Conservation (phyloP, 2,888 invertebrate species). For the Orchesellides sinensis region DNA sequence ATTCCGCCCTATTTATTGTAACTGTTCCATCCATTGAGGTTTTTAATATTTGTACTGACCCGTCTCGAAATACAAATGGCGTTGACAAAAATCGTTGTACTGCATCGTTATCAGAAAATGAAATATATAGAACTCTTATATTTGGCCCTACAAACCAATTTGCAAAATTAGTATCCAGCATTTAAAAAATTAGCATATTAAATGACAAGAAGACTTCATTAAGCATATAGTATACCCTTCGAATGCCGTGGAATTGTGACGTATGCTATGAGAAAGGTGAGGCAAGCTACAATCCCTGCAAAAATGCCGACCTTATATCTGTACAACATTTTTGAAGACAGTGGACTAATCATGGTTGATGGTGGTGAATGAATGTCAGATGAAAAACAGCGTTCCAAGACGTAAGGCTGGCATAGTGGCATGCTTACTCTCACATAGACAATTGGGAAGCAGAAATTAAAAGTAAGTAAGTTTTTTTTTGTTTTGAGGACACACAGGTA, state of each 20-base stretch:
- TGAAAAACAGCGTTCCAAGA: too few relatives aligned
- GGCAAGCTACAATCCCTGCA: slow-evolving; percentile 28
- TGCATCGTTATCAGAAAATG: slow-evolving; percentile 23
- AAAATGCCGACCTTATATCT: slow-evolving; percentile 50
- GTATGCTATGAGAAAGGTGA: slow-evolving; percentile 39
- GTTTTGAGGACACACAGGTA: too few relatives aligned
- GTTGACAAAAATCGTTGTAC: slow-evolving; percentile 1
- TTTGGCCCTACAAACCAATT: slow-evolving; percentile 2
- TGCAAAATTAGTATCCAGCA: neutral
- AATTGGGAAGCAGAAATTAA: too few relatives aligned
- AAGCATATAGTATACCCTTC: neutral
- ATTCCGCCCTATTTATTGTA: slow-evolving; percentile 44
- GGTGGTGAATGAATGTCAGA: too few relatives aligned
- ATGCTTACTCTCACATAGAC: too few relatives aligned
- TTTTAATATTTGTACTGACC: slow-evolving; percentile 12
- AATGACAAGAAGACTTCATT: neutral
- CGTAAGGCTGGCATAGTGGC: too few relatives aligned
- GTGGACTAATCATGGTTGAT: neutral
- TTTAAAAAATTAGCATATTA: neutral
- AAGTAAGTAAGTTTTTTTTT: too few relatives aligned
- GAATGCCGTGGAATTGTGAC: slow-evolving; percentile 53
- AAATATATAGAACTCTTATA: slow-evolving; percentile 40
- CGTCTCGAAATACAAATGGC: neutral
- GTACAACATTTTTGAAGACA: slow-evolving; percentile 41
- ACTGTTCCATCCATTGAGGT: slow-evolving; percentile 20